Percentiles rank a stretch among this genome's conserved stretches.
Evolutionary conservation across 2,113 vertebrate genomes (phyloP).

Genomic region (Meleagris gallopavo): DNA sequence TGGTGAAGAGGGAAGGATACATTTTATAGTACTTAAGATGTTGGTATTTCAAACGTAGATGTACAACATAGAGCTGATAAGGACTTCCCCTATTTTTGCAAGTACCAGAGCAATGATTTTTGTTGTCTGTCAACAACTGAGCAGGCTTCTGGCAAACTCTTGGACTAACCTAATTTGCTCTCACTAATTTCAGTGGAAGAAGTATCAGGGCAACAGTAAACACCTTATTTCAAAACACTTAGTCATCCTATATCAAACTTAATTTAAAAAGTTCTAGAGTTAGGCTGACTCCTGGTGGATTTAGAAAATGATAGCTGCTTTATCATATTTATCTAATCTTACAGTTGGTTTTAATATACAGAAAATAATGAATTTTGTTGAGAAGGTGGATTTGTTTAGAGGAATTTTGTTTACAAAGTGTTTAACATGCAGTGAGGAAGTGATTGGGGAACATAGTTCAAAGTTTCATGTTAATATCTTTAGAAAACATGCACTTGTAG

Average conservation of each 20-base stretch:
- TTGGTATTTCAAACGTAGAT: neutral
- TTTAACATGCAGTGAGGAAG: neutral
- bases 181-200: neutral
- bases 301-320: neutral
- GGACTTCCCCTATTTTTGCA: neutral
- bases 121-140: neutral
- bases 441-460: neutral
- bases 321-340: neutral
- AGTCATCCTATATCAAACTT: neutral
- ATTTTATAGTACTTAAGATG: neutral
- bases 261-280: neutral
- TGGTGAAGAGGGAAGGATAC: neutral
- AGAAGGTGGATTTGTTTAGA: neutral
- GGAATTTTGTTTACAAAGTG: neutral
- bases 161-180: neutral
- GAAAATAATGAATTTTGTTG: neutral
- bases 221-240: neutral
- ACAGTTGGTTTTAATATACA: neutral
- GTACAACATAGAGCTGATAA: neutral
- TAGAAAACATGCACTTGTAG: neutral
- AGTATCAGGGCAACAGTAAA: neutral
- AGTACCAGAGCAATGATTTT: neutral
- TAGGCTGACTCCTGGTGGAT: neutral
- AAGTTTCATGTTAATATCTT: neutral
- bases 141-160: neutral